A percentile compares a stretch with the other conserved stretches of the same genome.
Conservation (phyloP, 2,113 vertebrate species). For the Pseudopipra pipra region DNA sequence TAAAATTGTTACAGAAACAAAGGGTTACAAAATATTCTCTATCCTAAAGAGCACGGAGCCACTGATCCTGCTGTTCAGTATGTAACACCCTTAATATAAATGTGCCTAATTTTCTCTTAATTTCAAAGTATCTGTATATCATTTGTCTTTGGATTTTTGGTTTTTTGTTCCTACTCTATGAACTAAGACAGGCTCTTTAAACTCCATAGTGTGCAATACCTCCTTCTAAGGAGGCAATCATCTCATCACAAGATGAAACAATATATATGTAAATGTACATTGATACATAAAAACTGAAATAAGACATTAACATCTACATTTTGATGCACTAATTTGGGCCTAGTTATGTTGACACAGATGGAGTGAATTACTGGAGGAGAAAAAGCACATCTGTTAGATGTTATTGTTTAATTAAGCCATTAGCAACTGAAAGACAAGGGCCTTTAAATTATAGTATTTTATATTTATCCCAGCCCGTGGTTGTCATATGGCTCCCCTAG, state of each 20-base stretch:
- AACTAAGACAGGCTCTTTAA: not conserved
- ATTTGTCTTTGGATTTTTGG: not conserved
- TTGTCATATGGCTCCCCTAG: not conserved
- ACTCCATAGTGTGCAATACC: not conserved
- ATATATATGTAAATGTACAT: slow-evolving; percentile 23
- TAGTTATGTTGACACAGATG: slow-evolving; percentile 52
- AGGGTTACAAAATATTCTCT: not conserved
- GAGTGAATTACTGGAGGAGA: slow-evolving; percentile 55
- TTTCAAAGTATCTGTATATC: not conserved
- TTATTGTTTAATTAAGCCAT: slow-evolving; percentile 67
- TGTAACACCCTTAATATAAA: not conserved
- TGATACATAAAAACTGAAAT: slow-evolving; percentile 22
- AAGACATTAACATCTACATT: slow-evolving; percentile 40
- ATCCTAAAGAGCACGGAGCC: not conserved
- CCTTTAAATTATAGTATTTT: slow-evolving; percentile 48
- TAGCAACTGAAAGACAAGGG: slow-evolving; percentile 43
- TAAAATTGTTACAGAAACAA: not conserved
- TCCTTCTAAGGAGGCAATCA: slow-evolving; percentile 16
- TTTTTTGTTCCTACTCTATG: not conserved
- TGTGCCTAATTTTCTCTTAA: not conserved
- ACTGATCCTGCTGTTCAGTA: not conserved
- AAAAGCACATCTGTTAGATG: slow-evolving; percentile 55
- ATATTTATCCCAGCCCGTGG: not conserved
- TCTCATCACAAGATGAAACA: slow-evolving; percentile 10
- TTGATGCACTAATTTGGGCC: slow-evolving; percentile 34